Base-by-base conservation (phyloP, 2,113 vertebrate genomes). In the Prionailurus bengalensis region DNA sequence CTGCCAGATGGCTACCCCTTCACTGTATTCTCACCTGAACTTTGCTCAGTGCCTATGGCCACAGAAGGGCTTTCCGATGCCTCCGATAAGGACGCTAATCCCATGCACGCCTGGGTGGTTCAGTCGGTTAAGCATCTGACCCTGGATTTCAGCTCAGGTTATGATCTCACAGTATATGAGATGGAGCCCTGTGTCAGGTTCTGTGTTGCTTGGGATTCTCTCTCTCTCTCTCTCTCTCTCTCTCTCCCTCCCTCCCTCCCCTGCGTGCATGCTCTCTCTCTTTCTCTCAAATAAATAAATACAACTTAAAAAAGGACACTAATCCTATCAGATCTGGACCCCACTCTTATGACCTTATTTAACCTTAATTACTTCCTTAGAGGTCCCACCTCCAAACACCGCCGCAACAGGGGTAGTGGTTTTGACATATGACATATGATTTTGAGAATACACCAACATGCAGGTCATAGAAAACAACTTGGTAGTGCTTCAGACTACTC, bases 21-120 rank as follows among this genome's bases (percentile, higher is more conserved):
- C 17, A 1, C 23, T 19, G 3, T 21, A 73, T 25, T 27, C n/a
- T 31, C 33, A 33, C 6, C 4, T 6, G 48, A 3, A 3, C 16
- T 66, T 88, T 51, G 29, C 31, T 93, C 17, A 1, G 3, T 29
- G 17, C 42, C 8, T 63, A 17, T 31, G 21, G 1, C n/a, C 9
- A 66, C 0, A 61, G 25, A 12, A 3, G 6, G 0, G 1, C 13
- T 25, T 31, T n/a, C 10, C 15, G 1, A 1, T 9, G 23, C 82
- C 8, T 88, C 31, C 27, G 3, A 27, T 45, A 61, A 61, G 55
- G 7, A 36, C 31, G 10, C 4, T 53, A 31, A 45, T 71, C 42
- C 29, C 76, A 15, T 16, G 58, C 0, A 8, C 58, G 8, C 58
- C 58, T 61, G 19, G 8, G 58, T 23, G 58, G 58, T 21, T 17